These are phyloP conservation scores for Zonitis immaculata DNA, from an alignment of 2,888 invertebrate genomes.

Conservation along the genomic window DNA sequence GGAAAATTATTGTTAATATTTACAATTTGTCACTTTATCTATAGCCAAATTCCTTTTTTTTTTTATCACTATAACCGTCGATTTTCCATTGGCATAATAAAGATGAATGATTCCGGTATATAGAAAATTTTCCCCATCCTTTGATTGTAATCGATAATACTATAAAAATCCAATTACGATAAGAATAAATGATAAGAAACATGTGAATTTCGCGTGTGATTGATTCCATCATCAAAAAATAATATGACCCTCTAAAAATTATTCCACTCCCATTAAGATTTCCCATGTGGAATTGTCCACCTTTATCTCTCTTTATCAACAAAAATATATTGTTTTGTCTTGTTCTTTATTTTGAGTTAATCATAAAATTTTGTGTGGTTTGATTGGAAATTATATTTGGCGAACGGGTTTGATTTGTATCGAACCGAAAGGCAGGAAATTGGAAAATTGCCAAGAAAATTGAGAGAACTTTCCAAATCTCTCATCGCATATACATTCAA, in stretches of 20 bases:
- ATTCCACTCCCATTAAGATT: background rate
- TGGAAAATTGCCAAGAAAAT: too few relatives aligned
- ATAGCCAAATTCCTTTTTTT: slow-evolving; percentile 15
- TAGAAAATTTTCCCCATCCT: background rate
- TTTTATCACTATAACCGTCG: slow-evolving; percentile 11
- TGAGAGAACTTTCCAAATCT: too few relatives aligned
- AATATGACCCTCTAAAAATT: background rate
- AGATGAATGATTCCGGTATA: slow-evolving; percentile 21
- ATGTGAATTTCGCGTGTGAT: background rate
- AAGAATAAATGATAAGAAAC: background rate
- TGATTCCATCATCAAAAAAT: background rate
- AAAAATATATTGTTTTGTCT: background rate
- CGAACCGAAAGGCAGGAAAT: too few relatives aligned
- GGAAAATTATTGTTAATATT: slow-evolving; percentile 21
- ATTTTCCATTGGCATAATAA: slow-evolving; percentile 21
- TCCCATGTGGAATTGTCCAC: background rate
- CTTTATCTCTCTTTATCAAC: background rate
- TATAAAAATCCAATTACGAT: background rate
- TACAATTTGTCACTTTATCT: slow-evolving; percentile 29
- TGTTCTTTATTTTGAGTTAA: background rate
- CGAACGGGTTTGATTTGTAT: too few relatives aligned
- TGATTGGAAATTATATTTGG: too few relatives aligned
- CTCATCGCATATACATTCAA: too few relatives aligned
- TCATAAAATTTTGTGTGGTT: background rate
- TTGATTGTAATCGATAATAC: background rate